Base-by-base conservation (phyloP, 1,140 invertebrate genomes). In the Lepidurus packardi region DNA sequence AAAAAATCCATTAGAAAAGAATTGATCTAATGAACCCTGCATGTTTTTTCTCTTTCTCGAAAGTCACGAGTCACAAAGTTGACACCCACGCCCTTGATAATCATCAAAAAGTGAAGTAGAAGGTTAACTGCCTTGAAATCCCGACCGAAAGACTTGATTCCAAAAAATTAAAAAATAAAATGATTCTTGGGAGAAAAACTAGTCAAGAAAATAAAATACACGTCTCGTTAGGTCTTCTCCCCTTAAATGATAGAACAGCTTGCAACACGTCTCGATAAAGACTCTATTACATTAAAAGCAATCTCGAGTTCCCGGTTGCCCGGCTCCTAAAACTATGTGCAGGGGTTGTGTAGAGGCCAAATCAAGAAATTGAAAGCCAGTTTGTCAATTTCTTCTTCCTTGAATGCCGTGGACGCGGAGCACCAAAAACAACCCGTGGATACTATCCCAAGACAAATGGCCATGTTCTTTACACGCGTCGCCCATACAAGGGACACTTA, bases 251-350 rank as follows among this genome's bases (percentile, higher is more conserved):
- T 65, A 65, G 21, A 65, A 65, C 16, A 65, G 53, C 21, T 65
- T 65, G 16, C 21, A 65, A 65, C 53, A 65, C 53, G 53, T 65
- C 21, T 21, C 53, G 53, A 65, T 65, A 65, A 65, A 65, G 53
- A 65, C 53, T 65, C 53, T 65, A 65, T 65, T 65, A 65, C 53
- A 65, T 65, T 65, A 65, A 65, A 65, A 65, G 53, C 53, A 65
- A 65, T 65, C 53, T 65, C 53, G 13, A 65, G 53, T 65, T 65
- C 53, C 53, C 53, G 16, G 13, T 65, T 34, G 34, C 34, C 34
- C 34, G 34, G 34, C 34, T 34, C 34, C 34, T 13, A 65, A 47
- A 65, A 65, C 53, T 65, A 34, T 34, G 34, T 4, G 34, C 34
- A 34, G 34, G 25, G 25, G 25, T 34, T 34, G 25, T 34, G 25